Evolutionary conservation across 1,140 invertebrate genomes (phyloP).

Genomic region (Nymphalis io): DNA sequence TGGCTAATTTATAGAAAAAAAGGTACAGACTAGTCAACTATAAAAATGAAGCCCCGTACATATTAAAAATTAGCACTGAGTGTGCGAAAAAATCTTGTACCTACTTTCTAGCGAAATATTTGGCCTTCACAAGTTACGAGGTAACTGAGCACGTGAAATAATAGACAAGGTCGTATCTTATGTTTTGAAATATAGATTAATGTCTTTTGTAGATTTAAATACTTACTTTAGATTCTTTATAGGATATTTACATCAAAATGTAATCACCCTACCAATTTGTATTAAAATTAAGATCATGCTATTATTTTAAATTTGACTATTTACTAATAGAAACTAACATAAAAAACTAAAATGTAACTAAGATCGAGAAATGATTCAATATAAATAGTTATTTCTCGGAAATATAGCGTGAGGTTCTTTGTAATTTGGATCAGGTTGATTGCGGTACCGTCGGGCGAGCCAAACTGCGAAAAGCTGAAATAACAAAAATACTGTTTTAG

Average conservation of each 20-base stretch:
- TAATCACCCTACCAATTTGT: not conserved
- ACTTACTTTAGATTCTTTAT: constrained; percentile 9
- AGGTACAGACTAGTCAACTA: not conserved
- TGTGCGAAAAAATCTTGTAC: not conserved
- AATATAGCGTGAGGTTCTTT: constrained; percentile 86
- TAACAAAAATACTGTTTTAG: constrained; percentile 15
- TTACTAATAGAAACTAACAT: constrained; percentile 7
- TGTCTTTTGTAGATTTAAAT: constrained; percentile 7
- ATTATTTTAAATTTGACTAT: constrained; percentile 3
- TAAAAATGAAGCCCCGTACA: not conserved
- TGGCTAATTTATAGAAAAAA: no score
- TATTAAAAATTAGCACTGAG: not conserved
- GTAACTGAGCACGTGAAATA: constrained; percentile 13
- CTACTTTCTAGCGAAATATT: constrained; percentile 23
- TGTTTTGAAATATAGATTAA: constrained; percentile 10
- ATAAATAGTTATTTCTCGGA: constrained; percentile 83
- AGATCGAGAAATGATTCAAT: constrained; percentile 45
- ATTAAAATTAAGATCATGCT: not conserved
- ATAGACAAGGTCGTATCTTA: constrained; percentile 15
- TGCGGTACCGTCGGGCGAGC: constrained; percentile 87
- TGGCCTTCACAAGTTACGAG: constrained; percentile 19
- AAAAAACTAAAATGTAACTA: constrained; percentile 24
- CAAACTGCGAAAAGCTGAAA: constrained; percentile 88
- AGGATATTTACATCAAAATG: constrained; percentile 24
- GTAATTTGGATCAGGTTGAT: constrained; percentile 86